Conservation (phyloP, 2,797 vertebrate species). For the Xenopus petersii region DNA sequence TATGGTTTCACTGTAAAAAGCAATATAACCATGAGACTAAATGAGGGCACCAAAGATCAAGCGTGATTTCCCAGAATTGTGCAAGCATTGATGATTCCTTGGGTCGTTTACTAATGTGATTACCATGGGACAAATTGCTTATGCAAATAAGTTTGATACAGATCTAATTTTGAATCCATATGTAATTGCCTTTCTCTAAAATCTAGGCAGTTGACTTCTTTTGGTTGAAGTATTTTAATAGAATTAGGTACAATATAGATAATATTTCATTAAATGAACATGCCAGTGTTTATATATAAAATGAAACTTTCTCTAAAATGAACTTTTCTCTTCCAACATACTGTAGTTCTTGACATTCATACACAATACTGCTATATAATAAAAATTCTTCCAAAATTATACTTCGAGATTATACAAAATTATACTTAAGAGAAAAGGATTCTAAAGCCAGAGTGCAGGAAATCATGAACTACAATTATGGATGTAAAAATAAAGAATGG, state of each 20-base stretch:
- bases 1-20: conserved; percentile 16
- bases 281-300: too few species aligned
- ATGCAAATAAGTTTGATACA: conserved; percentile 47
- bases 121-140: conserved; percentile 24
- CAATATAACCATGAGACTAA: conserved; percentile 6
- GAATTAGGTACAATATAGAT: conserved; percentile 20
- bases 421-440: too few species aligned
- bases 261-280: too few species aligned
- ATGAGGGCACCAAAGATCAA: conserved; percentile 28
- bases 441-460: background rate
- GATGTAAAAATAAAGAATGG: background rate
- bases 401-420: too few species aligned
- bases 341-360: too few species aligned
- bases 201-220: background rate
- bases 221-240: background rate
- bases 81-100: conserved; percentile 19
- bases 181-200: conserved; percentile 47
- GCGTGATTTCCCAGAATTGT: conserved; percentile 14
- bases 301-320: too few species aligned
- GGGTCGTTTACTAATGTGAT: conserved; percentile 19
- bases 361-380: too few species aligned
- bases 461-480: background rate
- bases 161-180: conserved; percentile 48
- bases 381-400: too few species aligned
- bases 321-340: too few species aligned